A percentile compares a stretch with the other conserved stretches of the same genome.
phyloP scores from a whole-genome alignment of 2,797 vertebrate species.

The Nannoperca obscura region DNA sequence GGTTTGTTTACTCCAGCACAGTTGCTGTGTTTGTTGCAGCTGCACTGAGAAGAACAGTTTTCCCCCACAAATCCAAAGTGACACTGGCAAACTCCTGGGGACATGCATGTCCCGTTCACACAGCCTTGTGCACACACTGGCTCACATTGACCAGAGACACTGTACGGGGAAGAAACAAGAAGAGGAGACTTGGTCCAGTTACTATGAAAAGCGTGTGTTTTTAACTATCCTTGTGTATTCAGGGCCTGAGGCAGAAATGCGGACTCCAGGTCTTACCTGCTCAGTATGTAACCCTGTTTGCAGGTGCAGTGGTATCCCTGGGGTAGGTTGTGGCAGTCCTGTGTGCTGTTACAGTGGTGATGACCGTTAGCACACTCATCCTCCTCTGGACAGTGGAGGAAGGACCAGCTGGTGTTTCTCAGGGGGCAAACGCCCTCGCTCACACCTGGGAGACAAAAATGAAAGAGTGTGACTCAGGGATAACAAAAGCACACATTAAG shows the following conservation, averaged over 20 bases:
- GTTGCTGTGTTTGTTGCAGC: conserved; percentile 95
- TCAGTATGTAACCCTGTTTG: conserved; percentile 91
- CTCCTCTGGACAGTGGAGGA: conserved; percentile 92
- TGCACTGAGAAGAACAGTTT: conserved; percentile 94
- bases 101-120: conserved; percentile 92
- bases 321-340: conserved; percentile 90
- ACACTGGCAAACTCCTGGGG: conserved; percentile 91
- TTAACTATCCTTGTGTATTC: neutral
- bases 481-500: neutral
- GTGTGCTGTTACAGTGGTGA: conserved; percentile 92
- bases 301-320: conserved; percentile 93
- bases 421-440: conserved; percentile 82
- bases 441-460: conserved; percentile 72
- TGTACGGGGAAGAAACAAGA: conserved; percentile 48
- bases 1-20: conserved; percentile 88
- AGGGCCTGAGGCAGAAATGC: neutral
- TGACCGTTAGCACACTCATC: conserved; percentile 92
- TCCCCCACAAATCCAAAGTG: conserved; percentile 94
- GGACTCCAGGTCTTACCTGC: conserved; percentile 79
- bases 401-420: conserved; percentile 91
- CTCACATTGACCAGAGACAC: conserved; percentile 89
- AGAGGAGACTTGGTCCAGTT: neutral
- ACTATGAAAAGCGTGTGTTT: neutral
- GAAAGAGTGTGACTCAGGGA: neutral
- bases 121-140: conserved; percentile 94